Conservation (phyloP, 2,888 invertebrate genomes). For the Tiliacea citrago region DNA sequence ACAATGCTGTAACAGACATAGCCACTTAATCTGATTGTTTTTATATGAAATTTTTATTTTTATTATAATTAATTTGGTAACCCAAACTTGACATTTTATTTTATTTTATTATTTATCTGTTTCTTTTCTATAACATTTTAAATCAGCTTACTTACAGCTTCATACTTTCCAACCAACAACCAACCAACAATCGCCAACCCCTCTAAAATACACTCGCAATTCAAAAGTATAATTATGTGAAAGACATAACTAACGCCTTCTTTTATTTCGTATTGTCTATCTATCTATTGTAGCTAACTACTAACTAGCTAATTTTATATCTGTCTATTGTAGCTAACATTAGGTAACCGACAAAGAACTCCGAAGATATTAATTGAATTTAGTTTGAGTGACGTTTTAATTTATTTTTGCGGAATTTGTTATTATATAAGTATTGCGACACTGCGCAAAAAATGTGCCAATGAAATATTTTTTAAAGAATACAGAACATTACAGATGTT, state of each 20-base stretch:
- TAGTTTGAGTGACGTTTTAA: not conserved
- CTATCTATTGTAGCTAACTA: no score
- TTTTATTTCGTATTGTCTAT: not conserved
- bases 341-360: conserved; percentile 15
- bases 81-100: no score
- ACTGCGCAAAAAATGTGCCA: no score
- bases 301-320: no score
- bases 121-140: not conserved
- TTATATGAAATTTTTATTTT: no score
- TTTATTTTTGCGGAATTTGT: not conserved
- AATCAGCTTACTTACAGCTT: not conserved
- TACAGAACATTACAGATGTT: no score
- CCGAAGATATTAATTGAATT: not conserved
- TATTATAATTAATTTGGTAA: no score
- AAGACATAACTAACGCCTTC: not conserved
- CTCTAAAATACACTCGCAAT: not conserved
- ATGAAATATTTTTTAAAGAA: no score
- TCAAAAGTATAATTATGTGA: conserved; percentile 7
- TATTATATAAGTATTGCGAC: not conserved
- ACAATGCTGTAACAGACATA: no score
- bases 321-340: no score
- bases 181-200: not conserved
- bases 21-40: no score
- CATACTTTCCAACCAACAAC: no score
- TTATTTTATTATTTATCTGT: not conserved